Conservation (phyloP, 92 coral and sea anemone genomes). For the Paragorgia papillata region DNA sequence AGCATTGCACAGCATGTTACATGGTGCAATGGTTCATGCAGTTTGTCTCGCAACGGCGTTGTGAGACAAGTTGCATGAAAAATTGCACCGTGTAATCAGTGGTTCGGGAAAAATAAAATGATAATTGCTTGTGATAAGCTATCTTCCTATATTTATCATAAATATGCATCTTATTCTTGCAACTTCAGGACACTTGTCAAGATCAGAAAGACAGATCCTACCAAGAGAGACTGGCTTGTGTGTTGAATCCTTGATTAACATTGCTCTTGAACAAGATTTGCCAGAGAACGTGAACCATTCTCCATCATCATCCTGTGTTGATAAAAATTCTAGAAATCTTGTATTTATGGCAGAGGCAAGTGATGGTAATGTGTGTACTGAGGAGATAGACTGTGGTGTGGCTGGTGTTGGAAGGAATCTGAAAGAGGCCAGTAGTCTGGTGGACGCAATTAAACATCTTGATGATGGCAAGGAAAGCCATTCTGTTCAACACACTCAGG, state of each 20-base stretch:
- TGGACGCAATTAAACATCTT: conserved; percentile 18
- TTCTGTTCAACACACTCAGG: conserved; percentile 9
- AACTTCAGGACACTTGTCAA: no score
- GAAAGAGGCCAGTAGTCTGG: conserved; percentile 11
- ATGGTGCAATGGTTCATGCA: no score
- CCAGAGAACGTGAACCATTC: conserved; percentile 16
- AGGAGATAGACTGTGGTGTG: conserved; percentile 39
- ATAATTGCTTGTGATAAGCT: no score
- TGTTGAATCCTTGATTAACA: conserved; percentile 27
- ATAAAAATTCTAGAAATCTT: conserved; percentile 22
- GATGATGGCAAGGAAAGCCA: not conserved
- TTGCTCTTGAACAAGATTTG: conserved; percentile 31
- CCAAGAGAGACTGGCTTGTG: not conserved
- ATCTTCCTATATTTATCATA: no score
- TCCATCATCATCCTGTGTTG: not conserved
- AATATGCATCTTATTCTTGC: no score
- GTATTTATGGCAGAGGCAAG: conserved; percentile 10
- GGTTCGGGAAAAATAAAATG: no score
- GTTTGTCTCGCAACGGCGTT: no score
- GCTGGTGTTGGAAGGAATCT: conserved; percentile 23
- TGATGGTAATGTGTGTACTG: conserved; percentile 35
- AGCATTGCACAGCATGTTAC: no score
- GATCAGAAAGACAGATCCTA: conserved; percentile 1
- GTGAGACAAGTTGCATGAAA: no score
- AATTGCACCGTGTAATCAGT: no score